phyloP scores from a whole-genome alignment of 92 coral and sea anemone genomes.

The Palythoa grandis region DNA sequence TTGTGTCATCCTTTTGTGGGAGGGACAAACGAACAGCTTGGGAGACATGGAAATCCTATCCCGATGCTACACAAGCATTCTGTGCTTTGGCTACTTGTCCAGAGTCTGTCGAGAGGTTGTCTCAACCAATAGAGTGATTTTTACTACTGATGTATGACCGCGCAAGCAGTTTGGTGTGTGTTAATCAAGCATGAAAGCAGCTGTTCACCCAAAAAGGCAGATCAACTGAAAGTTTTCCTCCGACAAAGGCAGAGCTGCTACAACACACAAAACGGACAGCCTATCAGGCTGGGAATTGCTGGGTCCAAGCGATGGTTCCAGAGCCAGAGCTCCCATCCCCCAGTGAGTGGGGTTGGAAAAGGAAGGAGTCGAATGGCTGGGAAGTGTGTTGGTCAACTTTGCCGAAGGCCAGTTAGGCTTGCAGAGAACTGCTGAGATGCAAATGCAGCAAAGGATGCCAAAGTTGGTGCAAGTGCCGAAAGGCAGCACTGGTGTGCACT shows the following conservation, averaged over 20 bases:
- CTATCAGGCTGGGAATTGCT: no score
- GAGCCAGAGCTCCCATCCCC: constrained; percentile 61
- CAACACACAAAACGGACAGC: constrained; percentile 50
- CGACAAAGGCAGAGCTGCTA: constrained; percentile 57
- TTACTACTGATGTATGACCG: constrained; percentile 56
- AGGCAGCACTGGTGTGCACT: constrained; percentile 59
- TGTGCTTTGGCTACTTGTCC: constrained; percentile 26
- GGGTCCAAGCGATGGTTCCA: constrained; percentile 54
- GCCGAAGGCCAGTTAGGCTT: constrained; percentile 58
- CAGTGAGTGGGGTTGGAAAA: constrained; percentile 56
- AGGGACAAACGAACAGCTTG: constrained; percentile 33
- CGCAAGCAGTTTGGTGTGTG: constrained; percentile 38
- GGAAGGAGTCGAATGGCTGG: constrained; percentile 45
- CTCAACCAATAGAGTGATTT: constrained; percentile 48
- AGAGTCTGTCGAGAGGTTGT: constrained; percentile 20
- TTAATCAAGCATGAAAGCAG: constrained; percentile 60
- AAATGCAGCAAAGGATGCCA: constrained; percentile 68
- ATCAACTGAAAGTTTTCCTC: constrained; percentile 52
- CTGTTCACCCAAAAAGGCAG: constrained; percentile 61
- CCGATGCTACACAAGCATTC: not conserved
- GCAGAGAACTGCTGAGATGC: constrained; percentile 60
- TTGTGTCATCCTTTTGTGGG: constrained; percentile 47
- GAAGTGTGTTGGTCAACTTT: constrained; percentile 53
- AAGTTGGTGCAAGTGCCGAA: constrained; percentile 50
- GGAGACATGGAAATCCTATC: constrained; percentile 31